Evolutionary conservation across 2,797 vertebrate species (phyloP), one percentile per base, ranked within the genome.

Genomic region (Bradypus variegatus): DNA sequence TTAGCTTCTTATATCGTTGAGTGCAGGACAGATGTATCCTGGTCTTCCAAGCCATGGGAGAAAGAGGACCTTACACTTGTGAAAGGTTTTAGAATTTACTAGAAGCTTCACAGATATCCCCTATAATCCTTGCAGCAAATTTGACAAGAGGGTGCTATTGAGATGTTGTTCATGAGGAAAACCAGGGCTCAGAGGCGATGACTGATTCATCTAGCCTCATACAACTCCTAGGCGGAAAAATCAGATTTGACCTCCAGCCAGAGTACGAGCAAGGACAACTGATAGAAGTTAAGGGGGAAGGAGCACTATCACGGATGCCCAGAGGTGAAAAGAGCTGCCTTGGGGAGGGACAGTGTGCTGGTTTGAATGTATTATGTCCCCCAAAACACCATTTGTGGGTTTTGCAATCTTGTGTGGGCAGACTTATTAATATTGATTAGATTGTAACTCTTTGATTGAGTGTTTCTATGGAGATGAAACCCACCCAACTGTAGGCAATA

Each of bases 1-100:
- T 70, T 60, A 33, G 0, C 0, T 45, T 80, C 15, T 82, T 31
- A 18, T 1, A 1, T 5, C 8, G 36, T 70, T 27, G 53, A 38
- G 25, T 50, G 25, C 75, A 80, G 53, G 58, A 67, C 38, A 64
- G 50, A 16, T 41, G n/a, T 1, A 6, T 48, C 0, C 0, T 45
- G 50, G 29, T 21, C 55, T 41, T 83, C 27, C 48, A 55, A 19
- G n/a, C 25, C 31, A 19, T 2, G 9, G 45, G 25, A 33, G 69
- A 62, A 81, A 33, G 23, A 50, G 11, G 21, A 14, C 3, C 64
- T 60, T 12, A 5, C 4, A 5, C 62, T 23, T 31, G 12, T 6
- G 13, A 62, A 67, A 25, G 5, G 12, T 67, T 83, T 73, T 48
- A 91, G 89, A 55, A 38, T 60, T 36, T 82, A 48, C 41, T 58